Percentiles rank a stretch among this genome's conserved stretches.
These are phyloP conservation scores for Rhynchomys soricoides DNA, from an alignment of 2,113 vertebrate species.

Conservation along the genomic window DNA sequence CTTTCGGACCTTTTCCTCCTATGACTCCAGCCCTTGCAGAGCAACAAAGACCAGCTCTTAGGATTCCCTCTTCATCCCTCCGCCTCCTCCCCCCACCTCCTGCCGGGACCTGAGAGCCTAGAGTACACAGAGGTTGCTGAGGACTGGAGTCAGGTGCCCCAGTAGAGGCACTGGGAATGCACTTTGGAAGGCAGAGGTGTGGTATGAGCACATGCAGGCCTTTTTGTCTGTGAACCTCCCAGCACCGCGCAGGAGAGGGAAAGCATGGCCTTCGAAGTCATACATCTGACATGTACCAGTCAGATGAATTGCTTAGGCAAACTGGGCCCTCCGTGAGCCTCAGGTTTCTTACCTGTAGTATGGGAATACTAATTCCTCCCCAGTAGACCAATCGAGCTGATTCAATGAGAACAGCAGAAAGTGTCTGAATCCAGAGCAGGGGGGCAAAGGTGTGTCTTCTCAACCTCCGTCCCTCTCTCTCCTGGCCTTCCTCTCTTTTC, in stretches of 20 bases:
- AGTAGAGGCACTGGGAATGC: no score
- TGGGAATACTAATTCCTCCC: neutral
- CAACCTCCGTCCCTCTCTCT: neutral
- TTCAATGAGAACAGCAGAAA: conserved; percentile 6
- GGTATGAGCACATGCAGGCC: neutral
- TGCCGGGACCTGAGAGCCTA: neutral
- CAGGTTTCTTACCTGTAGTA: neutral
- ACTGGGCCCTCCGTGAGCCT: neutral
- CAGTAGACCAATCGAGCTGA: neutral
- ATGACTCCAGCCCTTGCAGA: neutral
- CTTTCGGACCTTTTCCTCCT: neutral
- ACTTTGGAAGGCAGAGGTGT: neutral
- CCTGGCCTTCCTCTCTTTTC: neutral
- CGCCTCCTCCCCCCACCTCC: neutral
- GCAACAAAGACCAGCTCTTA: neutral
- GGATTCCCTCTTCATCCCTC: neutral
- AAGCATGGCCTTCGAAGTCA: neutral
- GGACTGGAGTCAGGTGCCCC: neutral
- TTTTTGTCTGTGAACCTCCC: neutral
- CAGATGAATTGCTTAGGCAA: neutral
- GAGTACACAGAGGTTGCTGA: neutral
- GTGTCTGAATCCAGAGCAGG: neutral
- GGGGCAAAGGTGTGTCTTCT: neutral
- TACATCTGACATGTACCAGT: neutral
- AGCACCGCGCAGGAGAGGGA: neutral